Percentiles rank a stretch among this genome's conserved stretches.
These are phyloP conservation scores for Himalopsyche anomala DNA, from an alignment of 2,888 invertebrate genomes.

Conservation along the genomic window DNA sequence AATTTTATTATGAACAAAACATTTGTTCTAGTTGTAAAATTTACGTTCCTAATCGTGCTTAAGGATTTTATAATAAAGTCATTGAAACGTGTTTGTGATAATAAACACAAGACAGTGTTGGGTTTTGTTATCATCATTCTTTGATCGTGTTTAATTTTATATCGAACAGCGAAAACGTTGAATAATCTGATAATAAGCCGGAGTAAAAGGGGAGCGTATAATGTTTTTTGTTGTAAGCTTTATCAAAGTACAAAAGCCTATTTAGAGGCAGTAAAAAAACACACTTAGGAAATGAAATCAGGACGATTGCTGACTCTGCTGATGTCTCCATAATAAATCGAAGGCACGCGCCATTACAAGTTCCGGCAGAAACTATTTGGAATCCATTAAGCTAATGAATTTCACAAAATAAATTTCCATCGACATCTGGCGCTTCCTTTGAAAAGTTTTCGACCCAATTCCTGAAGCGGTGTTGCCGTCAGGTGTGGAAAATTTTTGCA, in stretches of 20 bases:
- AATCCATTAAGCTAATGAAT: conserved; percentile 57
- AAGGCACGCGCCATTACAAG: conserved; percentile 47
- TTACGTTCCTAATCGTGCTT: no score
- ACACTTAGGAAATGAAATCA: conserved; percentile 54
- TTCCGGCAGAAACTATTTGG: conserved; percentile 50
- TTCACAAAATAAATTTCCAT: conserved; percentile 53
- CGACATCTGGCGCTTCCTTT: conserved; percentile 26
- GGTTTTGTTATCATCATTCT: no score
- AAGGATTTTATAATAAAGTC: no score
- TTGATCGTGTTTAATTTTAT: no score
- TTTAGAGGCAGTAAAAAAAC: conserved; percentile 27
- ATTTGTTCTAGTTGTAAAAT: no score
- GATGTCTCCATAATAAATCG: conserved; percentile 52
- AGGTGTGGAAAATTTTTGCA: conserved; percentile 42
- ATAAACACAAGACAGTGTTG: no score
- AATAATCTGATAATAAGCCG: no score
- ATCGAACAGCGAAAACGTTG: no score
- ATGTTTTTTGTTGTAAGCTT: conserved; percentile 6
- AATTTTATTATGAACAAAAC: no score
- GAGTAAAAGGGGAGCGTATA: not conserved
- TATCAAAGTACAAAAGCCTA: not conserved
- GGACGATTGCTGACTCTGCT: conserved; percentile 48
- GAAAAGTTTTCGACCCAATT: conserved; percentile 47
- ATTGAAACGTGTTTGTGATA: no score
- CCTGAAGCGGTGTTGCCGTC: conserved; percentile 15